Conservation (phyloP, 2,797 vertebrate species). For the Manis javanica region DNA sequence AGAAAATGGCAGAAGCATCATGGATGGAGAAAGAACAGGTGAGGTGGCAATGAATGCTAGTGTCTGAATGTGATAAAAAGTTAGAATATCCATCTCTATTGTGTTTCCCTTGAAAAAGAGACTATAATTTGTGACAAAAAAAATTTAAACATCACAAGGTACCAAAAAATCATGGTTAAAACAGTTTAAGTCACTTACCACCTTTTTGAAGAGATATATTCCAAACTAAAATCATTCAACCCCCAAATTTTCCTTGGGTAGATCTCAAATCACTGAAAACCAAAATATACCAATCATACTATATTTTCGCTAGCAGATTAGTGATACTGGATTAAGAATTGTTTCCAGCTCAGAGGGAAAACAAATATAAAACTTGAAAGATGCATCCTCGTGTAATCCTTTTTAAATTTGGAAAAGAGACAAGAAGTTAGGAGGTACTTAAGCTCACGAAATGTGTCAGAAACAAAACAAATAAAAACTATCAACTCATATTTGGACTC, state of each 20-base stretch:
- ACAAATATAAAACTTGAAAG: constrained; percentile 62
- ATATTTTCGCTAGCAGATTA: constrained; percentile 27
- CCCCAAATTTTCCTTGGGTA: neutral
- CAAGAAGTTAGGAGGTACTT: constrained; percentile 28
- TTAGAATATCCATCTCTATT: neutral
- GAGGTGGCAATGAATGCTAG: neutral
- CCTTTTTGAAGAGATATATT: neutral
- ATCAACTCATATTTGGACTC: neutral
- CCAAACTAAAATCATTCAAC: constrained; percentile 27
- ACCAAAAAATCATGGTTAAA: neutral
- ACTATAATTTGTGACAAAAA: constrained; percentile 25
- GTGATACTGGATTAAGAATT: constrained; percentile 15
- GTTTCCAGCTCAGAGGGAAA: constrained; percentile 40
- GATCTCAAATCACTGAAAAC: constrained; percentile 39
- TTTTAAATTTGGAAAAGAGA: constrained; percentile 58
- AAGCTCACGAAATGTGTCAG: constrained; percentile 47
- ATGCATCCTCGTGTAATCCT: neutral
- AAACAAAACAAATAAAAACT: constrained; percentile 59
- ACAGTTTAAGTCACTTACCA: neutral
- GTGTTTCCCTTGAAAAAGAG: neutral
- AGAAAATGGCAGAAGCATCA: neutral
- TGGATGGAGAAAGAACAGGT: neutral
- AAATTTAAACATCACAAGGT: neutral
- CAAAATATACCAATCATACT: constrained; percentile 34
- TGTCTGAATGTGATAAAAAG: neutral